Base-by-base conservation (phyloP, 1,140 invertebrate species). In the Sarcophaga bullata region DNA sequence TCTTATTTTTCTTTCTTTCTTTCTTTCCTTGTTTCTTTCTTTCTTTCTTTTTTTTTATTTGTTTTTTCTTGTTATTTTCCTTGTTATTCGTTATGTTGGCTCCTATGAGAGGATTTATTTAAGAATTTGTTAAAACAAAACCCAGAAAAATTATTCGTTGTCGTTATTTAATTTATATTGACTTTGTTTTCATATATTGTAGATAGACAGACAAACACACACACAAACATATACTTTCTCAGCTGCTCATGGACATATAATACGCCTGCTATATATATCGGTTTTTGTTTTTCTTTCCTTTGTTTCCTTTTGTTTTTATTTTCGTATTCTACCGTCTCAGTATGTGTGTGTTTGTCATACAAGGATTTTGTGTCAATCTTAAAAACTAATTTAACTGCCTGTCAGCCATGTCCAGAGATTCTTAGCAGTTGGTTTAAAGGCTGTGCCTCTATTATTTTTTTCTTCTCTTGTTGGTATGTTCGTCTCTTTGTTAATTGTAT, bases 331-430 rank as follows among this genome's bases (percentile, higher is more conserved):
- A 80, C 15, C 13, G 62, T 83, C 17, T 49, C 80, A 46, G 10
- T 46, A n/a, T 25, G 47, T 48, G 37, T 52, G 46, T n/a, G n/a
- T n/a, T 47, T 58, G 54, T 62, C 73, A 49, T 76, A 87, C 86
- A 87, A 87, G 86, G 87, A 82, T 13, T 84, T 68, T 62, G 17
- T 80, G 80, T 80, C 58, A 80, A 62, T 80, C 58, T 68, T 80
- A 80, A 68, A 62, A 49, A 73, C 25, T 13, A 48, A 68, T 17
- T 68, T 81, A 72, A 52, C 62, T 78, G 50, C 37, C 54, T 54
- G 80, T 84, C 37, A 48, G 68, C 58, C 80, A 76, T 73, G 46
- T 73, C 81, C n/a, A 80, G 54, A 49, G 48, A 76, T 9, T 68
- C n/a, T 78, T 76, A 17, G 46, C 73, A 49, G 73, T 49, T 58